Evolutionary conservation across 1,140 invertebrate species (phyloP), one percentile per base, ranked within the genome.

Genomic region (Microplitis demolitor): DNA sequence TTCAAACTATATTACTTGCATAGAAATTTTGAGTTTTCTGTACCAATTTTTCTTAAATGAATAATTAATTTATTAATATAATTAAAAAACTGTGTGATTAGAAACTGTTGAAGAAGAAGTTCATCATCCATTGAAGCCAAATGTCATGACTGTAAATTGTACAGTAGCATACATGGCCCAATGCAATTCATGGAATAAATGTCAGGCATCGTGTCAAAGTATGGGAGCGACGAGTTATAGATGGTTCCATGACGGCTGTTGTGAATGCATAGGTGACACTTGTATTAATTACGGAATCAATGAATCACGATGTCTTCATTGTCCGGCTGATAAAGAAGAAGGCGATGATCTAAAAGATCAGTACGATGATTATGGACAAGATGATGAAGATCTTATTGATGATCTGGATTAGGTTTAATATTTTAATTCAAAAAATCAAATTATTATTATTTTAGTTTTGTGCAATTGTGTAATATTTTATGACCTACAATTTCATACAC

Each of bases 211-310:
- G 6, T 97, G 96, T 82, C 90, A 91, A 72, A 94, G 94, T 0
- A 93, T 93, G 90, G 93, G 93, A 33, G 91, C 92, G 5, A 87
- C 89, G 11, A 91, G 91, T 84, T 95, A 91, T 84, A 89, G 96
- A 82, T 97, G 95, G 95, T 98, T 98, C 86, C 96, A 97, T 84
- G 94, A 97, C 83, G 96, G 96, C 2, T 98, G 97, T 80, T 98
- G 97, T 85, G 94, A 98, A 84, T 98, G 97, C 85, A 90, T 98
- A 69, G 96, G 96, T 3, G 91, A 93, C 68, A 93, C 92, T 58
- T 98, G 96, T 83, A 90, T 96, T 51, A 96, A 97, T 83, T 97
- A 97, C 87, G 97, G 97, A 4, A 94, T 97, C 68, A 95, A 96
- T 80, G 94, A 97, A 79, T 96, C 91, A 79, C 89, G 91, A 87